Evolutionary conservation across 2,888 invertebrate genomes (phyloP), one percentile per base, ranked within the genome.

Genomic region (Clivina fossor): DNA sequence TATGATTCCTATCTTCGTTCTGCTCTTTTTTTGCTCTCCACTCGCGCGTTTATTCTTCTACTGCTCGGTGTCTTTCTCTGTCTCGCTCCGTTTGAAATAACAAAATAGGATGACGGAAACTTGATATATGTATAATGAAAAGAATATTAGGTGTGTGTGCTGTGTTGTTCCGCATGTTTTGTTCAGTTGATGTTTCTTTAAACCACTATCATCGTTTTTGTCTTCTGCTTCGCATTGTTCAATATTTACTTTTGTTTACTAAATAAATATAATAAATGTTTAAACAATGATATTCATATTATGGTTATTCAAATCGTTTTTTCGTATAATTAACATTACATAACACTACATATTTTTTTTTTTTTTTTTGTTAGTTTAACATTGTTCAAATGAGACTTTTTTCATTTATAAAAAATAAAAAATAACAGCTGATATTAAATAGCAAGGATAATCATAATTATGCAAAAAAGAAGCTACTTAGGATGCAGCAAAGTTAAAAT

Each of bases 51-150:
- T 2, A 35, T 5, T 13, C 35, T 13, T 35, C 15, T 18, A n/a
- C 18, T 28, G 18, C 24, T 18, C 22, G 2, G 32, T 22, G 24
- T 24, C 28, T 38, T 28, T 28, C 38, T 28, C 11, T n/a, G 26
- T 22, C 8, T 5, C 8, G 13, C 30, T 26, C 7, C 15, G 38
- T 30, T 30, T 11, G 38, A 19, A 35, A 15, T 13, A 35, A 2
- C 11, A 49, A 49, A 49, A 49, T 40, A 30, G 49, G 19, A 44
- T 44, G 28, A 20, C 11, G 19, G 49, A 19, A 49, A 49, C 38
- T 49, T 49, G 49, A 49, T 49, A 48, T 35, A 35, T 48, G 48
- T 35, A 48, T 48, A 49, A 49, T 49, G 49, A 49, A 20, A 49
- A 16, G 40, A 49, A 49, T 49, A 49, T 49, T 49, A 40, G 40